These are phyloP conservation scores for Crioceris asparagi DNA, from an alignment of 2,888 invertebrate genomes.

Conservation along the genomic window DNA sequence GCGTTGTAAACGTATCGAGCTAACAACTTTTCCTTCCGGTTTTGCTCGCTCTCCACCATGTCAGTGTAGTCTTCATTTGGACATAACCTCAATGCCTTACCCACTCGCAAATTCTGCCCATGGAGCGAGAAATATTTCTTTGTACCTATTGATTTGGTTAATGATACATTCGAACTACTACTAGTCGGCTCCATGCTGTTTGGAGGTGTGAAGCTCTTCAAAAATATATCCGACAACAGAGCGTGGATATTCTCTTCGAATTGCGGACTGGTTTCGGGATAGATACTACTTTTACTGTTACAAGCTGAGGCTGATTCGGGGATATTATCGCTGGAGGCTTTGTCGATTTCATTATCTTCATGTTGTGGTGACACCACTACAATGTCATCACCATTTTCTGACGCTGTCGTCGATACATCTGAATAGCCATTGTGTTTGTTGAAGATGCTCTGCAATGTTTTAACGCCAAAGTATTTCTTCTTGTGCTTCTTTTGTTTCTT, in stretches of 20 bases:
- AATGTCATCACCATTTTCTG: conserved; percentile 31
- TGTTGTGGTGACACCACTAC: neutral
- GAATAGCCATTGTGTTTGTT: conserved; percentile 37
- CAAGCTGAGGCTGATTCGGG: neutral
- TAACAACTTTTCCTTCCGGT: conserved; percentile 36
- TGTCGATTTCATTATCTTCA: conserved; percentile 7
- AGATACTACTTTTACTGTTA: too few species aligned
- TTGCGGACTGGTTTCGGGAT: conserved; percentile 32
- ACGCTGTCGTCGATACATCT: conserved; percentile 37
- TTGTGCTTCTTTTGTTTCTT: conserved; percentile 36
- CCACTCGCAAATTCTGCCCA: conserved; percentile 34
- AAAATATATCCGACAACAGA: conserved; percentile 37
- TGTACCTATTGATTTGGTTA: conserved; percentile 25
- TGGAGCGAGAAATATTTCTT: conserved; percentile 35
- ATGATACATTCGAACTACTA: conserved; percentile 6
- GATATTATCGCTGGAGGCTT: conserved; percentile 5
- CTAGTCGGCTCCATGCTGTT: conserved; percentile 8
- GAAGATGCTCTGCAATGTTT: conserved; percentile 38
- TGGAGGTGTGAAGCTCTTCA: conserved; percentile 27
- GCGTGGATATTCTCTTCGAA: conserved; percentile 39
- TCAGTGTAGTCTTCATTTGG: conserved; percentile 33
- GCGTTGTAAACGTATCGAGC: conserved; percentile 39
- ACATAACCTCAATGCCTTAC: conserved; percentile 36
- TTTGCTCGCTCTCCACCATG: conserved; percentile 29
- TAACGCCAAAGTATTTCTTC: conserved; percentile 44